phyloP scores from a whole-genome alignment of 53 echinoderm and acorn worm genomes.

The Holothuria leucospilota region DNA sequence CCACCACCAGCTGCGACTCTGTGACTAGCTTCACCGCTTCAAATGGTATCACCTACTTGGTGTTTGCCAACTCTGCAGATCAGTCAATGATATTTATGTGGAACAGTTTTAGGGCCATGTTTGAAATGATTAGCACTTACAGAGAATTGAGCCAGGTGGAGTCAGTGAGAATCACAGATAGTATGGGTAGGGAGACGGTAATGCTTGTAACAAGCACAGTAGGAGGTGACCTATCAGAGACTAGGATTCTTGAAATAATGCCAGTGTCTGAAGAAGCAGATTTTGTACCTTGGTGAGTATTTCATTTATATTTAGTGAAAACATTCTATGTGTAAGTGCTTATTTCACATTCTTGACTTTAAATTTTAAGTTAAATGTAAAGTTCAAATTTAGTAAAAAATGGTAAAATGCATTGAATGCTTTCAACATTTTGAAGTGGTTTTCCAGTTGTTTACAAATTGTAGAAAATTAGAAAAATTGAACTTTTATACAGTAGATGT shows the following conservation, averaged over 20 bases:
- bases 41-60: constrained; percentile 73
- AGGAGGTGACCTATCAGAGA: constrained; percentile 61
- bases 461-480: too few species aligned
- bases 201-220: constrained; percentile 21
- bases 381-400: too few species aligned
- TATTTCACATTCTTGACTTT: too few species aligned
- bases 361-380: too few species aligned
- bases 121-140: constrained; percentile 55
- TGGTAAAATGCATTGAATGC: too few species aligned
- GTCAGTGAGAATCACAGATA: not conserved
- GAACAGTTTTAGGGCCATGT: constrained; percentile 81
- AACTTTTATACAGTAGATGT: too few species aligned
- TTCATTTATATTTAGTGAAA: not conserved
- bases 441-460: too few species aligned
- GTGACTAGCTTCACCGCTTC: constrained; percentile 64
- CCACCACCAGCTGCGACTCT: constrained; percentile 80
- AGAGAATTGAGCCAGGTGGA: not conserved
- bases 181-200: not conserved
- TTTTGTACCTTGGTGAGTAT: constrained; percentile 86
- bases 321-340: too few species aligned
- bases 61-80: constrained; percentile 67
- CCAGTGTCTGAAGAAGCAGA: constrained; percentile 68
- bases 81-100: constrained; percentile 72
- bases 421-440: too few species aligned
- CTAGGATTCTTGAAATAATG: constrained; percentile 70